Evolutionary conservation across 2,888 invertebrate genomes (phyloP).

Genomic region (Aphodius sticticus): DNA sequence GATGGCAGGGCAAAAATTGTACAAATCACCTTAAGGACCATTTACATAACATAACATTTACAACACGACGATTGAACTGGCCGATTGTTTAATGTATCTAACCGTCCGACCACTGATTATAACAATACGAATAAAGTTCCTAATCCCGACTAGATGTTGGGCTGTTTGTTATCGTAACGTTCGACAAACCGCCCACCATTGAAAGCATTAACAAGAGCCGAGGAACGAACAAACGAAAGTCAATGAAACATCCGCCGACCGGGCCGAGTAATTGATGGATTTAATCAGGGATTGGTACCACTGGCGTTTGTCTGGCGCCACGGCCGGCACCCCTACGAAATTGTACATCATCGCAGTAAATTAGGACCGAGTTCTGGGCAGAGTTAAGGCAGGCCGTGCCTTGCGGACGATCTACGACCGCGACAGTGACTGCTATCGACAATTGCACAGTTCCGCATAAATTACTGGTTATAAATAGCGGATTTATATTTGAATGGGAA

Average conservation of each 20-base stretch:
- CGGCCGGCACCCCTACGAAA: slow-evolving; percentile 26
- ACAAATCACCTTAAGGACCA: too few relatives aligned
- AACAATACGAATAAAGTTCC: background rate
- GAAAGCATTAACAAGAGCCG: background rate
- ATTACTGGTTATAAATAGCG: background rate
- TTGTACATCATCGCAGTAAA: slow-evolving; percentile 20
- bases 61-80: too few relatives aligned
- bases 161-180: background rate
- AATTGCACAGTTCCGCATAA: slow-evolving; percentile 8
- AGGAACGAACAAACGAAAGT: background rate
- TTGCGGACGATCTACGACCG: background rate
- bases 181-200: background rate
- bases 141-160: background rate
- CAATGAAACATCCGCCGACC: background rate
- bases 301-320: slow-evolving; percentile 37
- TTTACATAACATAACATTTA: too few relatives aligned
- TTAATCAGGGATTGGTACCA: slow-evolving; percentile 38
- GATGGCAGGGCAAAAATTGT: too few relatives aligned
- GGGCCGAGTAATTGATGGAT: slow-evolving; percentile 25
- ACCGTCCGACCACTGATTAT: background rate
- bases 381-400: background rate
- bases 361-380: slow-evolving; percentile 15
- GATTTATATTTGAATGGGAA: slow-evolving; percentile 4
- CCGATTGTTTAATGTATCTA: too few relatives aligned
- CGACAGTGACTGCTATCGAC: slow-evolving; percentile 11